Evolutionary conservation across 2,113 vertebrate species (phyloP).

Genomic region (Strigops habroptila): DNA sequence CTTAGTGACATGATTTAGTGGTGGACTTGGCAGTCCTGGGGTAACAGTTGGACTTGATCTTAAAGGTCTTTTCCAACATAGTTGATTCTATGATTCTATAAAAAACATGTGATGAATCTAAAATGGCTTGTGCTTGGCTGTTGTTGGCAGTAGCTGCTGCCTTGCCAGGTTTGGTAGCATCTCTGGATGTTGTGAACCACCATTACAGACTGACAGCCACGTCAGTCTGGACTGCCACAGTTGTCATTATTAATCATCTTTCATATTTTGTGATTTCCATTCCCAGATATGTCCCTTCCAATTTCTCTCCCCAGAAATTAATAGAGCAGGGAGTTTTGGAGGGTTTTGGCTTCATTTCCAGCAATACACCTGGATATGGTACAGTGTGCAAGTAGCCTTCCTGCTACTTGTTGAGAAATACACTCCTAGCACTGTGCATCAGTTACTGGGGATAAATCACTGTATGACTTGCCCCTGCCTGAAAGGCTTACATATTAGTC

Average conservation of each 20-base stretch:
- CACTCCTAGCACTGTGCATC: fast-evolving
- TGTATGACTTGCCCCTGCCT: background rate
- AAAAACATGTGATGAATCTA: background rate
- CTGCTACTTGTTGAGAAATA: background rate
- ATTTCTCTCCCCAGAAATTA: background rate
- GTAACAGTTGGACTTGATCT: background rate
- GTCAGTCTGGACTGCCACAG: background rate
- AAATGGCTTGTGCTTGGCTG: background rate
- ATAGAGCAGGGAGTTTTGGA: background rate
- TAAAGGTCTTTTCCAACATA: background rate
- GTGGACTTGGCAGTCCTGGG: background rate
- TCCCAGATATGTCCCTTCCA: background rate
- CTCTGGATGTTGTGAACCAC: background rate
- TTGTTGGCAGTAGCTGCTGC: background rate
- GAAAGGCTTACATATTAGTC: background rate
- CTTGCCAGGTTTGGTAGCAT: background rate
- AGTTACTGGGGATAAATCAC: background rate
- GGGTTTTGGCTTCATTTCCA: background rate
- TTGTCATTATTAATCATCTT: background rate
- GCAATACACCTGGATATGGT: background rate
- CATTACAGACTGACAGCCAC: background rate
- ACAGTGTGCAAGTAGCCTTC: background rate
- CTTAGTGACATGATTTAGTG: background rate
- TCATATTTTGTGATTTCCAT: background rate
- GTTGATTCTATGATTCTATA: background rate